These are phyloP conservation scores for Cochlearius cochlearius DNA, from an alignment of 2,113 vertebrate species.

Conservation along the genomic window DNA sequence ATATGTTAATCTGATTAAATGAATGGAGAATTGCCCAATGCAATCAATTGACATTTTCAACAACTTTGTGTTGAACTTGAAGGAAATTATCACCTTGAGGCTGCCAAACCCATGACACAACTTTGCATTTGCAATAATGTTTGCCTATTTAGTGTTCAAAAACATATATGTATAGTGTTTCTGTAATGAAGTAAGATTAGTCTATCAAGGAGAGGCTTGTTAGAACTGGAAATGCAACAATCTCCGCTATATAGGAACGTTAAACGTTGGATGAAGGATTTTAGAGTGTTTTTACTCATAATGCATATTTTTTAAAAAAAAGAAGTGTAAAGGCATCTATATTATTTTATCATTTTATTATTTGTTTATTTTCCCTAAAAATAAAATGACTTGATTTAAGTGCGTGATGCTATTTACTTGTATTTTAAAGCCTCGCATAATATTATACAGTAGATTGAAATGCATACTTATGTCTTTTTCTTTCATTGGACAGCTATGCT, in stretches of 20 bases:
- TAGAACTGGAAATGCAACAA: background rate
- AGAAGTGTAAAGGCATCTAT: background rate
- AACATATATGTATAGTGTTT: background rate
- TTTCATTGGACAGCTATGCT: conserved; percentile 64
- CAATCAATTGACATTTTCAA: conserved; percentile 57
- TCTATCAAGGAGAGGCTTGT: conserved; percentile 33
- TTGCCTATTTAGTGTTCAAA: conserved; percentile 51
- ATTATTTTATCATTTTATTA: conserved; percentile 61
- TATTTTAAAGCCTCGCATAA: conserved; percentile 67
- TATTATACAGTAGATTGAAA: conserved; percentile 57
- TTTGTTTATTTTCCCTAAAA: conserved; percentile 65
- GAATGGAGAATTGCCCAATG: conserved; percentile 36
- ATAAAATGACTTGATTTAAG: conserved; percentile 70
- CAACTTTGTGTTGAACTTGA: conserved; percentile 47
- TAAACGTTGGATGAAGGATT: background rate
- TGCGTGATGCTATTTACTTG: conserved; percentile 61
- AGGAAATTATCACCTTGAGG: conserved; percentile 54
- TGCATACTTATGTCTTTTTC: conserved; percentile 71
- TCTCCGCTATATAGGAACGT: background rate
- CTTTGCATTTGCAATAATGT: conserved; percentile 45
- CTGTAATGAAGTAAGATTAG: conserved; percentile 46
- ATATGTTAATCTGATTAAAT: conserved; percentile 59
- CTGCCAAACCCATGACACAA: conserved; percentile 46
- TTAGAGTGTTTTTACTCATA: background rate
- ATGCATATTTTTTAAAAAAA: background rate